Base-by-base conservation (phyloP, 2,888 invertebrate species). In the Sarcophaga carnaria region DNA sequence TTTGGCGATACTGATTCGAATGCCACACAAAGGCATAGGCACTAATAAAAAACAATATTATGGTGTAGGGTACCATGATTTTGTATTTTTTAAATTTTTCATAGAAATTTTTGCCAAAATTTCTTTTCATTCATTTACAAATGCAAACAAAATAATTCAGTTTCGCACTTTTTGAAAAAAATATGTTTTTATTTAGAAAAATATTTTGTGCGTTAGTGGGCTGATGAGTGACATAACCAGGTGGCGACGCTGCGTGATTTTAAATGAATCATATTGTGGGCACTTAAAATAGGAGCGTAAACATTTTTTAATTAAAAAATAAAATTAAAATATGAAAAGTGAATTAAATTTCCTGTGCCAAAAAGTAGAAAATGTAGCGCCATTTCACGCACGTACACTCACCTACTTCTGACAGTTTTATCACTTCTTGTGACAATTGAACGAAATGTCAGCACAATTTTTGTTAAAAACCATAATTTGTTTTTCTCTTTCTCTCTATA, bases 221-320 rank as follows among this genome's bases (percentile, higher is more conserved):
- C 20, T 47, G 69, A 27, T 80, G 83, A 80, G 69, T 80, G 83
- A 80, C 83, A 80, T 59, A 80, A 84, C 20, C 83, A 84, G 83
- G 75, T 84, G 83, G 63, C 78, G 45, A 63, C 25, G 63, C 37
- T 45, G 45, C 49, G 49, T 75, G 47, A 25, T 69, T 75, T 12
- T 11, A 62, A 69, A 63, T 69, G 49, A 69, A 74, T 54, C 54
- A 14, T 14, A 54, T 80, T 54, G 2, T 3, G n/a, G 63, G 12
- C 22, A 54, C 47, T 74, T 75, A 8, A 27, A 75, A 74, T 63
- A 25, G 64, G 27, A 75, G 49, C 67, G 37, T 72, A 82, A 82
- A 37, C 45, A 67, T 0, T 74, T 72, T 72, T 2, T 67, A 62
- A 62, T 49, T 54, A 14, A 14, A 54, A 54, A 12, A 14, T 17